Base-by-base conservation (phyloP, 2,113 vertebrate genomes). In the Sander lucioperca region DNA sequence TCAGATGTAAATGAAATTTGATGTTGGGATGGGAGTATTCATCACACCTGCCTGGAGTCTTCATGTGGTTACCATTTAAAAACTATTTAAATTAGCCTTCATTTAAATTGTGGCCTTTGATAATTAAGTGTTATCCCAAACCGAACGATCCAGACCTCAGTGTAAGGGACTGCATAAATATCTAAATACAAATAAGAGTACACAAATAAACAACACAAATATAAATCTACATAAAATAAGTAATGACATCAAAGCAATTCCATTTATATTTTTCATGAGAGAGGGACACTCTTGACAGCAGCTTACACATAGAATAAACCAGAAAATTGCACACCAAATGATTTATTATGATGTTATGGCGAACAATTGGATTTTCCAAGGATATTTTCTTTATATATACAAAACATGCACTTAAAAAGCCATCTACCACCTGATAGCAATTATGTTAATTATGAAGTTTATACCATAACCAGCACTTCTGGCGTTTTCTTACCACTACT, bases 51-150 rank as follows among this genome's bases (percentile, higher is more conserved):
- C 25, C 59, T 39, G 63, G 53, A 58, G 57, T 77, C 69, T 77
- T 47, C 13, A 61, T 59, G 48, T 74, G 56, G 61, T 84, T 79
- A 68, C 71, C 81, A 86, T 79, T 74, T 88, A 19, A 86, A 80
- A 85, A 80, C 72, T 50, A 86, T 89, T 86, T 64, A 86, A 82
- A 85, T 73, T 7, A 84, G 50, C 63, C 72, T 50, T 30, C 57
- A 70, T 88, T 86, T 65, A 36, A 81, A 88, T 85, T 47, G 33
- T 58, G 19, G 50, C 73, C 78, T 89, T 87, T 90, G 85, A 86
- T 82, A 47, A 81, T 48, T 73, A 75, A 15, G 13, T 36, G 25
- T 68, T 33, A 69, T 48, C 62, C 18, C 23, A 47, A 67, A 66
- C 2, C 39, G 25, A 48, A 73, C 36, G 58, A n/a, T 70, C 68